These are phyloP conservation scores for Emys orbicularis DNA, from an alignment of 2,797 vertebrate species.

Conservation along the genomic window DNA sequence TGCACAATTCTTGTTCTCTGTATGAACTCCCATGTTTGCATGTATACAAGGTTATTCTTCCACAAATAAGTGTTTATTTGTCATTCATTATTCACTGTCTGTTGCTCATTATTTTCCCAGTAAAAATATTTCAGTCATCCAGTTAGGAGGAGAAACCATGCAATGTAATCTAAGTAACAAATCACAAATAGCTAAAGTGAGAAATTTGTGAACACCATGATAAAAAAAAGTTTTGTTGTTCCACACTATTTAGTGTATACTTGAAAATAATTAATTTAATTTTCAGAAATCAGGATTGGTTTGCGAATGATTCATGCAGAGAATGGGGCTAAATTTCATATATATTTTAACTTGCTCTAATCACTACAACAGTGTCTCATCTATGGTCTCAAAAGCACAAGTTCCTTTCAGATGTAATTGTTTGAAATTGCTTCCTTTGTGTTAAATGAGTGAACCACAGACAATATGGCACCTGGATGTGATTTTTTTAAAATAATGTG, in stretches of 20 bases:
- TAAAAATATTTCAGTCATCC: background rate
- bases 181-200: background rate
- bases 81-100: background rate
- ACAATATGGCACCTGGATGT: background rate
- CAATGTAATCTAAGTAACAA: background rate
- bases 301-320: background rate
- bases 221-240: background rate
- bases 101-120: background rate
- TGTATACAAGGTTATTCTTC: background rate
- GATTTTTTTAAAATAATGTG: background rate
- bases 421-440: background rate
- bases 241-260: background rate
- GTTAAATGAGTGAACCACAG: background rate
- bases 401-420: background rate
- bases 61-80: background rate
- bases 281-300: background rate
- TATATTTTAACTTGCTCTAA: background rate
- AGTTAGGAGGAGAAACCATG: background rate
- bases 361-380: background rate
- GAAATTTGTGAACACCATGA: background rate
- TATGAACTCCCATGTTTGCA: background rate
- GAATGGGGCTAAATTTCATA: background rate
- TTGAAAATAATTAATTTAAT: background rate
- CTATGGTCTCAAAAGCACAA: background rate
- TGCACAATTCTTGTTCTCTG: background rate